Percentiles rank a stretch among this genome's conserved stretches.
Evolutionary conservation across 2,888 invertebrate species (phyloP).

Genomic region (Slavum lentiscoides): DNA sequence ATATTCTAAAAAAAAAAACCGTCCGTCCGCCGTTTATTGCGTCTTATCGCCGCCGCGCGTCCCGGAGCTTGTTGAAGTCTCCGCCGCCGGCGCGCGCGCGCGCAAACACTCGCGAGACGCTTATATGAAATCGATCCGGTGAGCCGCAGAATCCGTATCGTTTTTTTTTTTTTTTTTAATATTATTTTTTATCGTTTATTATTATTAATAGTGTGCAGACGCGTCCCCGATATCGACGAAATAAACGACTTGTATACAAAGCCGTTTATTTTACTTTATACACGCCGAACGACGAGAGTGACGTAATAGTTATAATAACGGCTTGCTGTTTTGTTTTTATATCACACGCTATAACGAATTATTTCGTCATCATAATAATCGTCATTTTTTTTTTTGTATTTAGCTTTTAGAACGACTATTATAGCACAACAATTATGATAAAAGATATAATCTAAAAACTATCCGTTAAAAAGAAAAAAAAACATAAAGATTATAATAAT

Average conservation of each 20-base stretch:
- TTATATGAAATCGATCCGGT: slow-evolving; percentile 21
- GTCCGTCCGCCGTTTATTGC: neutral
- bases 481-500: no score
- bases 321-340: no score
- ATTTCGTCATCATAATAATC: no score
- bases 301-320: no score
- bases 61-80: slow-evolving; percentile 41
- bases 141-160: neutral
- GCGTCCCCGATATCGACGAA: neutral
- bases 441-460: no score
- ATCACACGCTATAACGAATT: no score
- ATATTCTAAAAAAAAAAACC: neutral
- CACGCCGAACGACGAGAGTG: neutral
- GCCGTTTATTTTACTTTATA: neutral
- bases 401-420: no score
- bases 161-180: neutral
- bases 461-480: no score
- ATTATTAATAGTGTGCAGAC: slow-evolving; percentile 32
- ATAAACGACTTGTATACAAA: neutral
- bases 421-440: no score
- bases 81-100: slow-evolving; percentile 5
- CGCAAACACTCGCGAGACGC: slow-evolving; percentile 4
- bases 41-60: slow-evolving; percentile 8
- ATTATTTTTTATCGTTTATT: neutral
- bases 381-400: no score